A percentile compares a stretch with the other conserved stretches of the same genome.
These are phyloP conservation scores for Platalea minor DNA, from an alignment of 2,797 vertebrate genomes.

Conservation along the genomic window DNA sequence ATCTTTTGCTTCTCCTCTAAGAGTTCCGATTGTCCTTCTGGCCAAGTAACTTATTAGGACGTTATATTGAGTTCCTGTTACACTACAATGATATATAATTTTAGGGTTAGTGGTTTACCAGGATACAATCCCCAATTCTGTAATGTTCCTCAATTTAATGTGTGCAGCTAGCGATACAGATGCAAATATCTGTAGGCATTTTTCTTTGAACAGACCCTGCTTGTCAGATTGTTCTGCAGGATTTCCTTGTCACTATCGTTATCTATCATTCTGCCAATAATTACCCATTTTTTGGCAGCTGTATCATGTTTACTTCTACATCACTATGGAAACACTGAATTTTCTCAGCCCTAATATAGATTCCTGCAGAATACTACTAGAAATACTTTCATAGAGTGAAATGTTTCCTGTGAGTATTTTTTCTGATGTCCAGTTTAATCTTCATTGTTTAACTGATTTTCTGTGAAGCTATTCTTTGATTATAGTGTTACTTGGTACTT, in stretches of 20 bases:
- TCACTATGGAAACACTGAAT: slow-evolving; percentile 57
- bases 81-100: background rate
- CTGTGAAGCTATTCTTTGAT: background rate
- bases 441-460: background rate
- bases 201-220: background rate
- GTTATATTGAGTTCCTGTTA: background rate
- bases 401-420: background rate
- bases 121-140: background rate
- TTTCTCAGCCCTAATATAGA: background rate
- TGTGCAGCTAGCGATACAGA: background rate
- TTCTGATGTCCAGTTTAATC: background rate
- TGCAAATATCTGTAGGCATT: background rate
- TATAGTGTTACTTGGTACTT: background rate
- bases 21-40: background rate
- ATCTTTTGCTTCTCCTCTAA: background rate
- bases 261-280: slow-evolving; percentile 44
- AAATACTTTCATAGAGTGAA: background rate
- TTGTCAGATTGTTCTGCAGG: slow-evolving; percentile 16
- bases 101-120: background rate
- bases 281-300: slow-evolving; percentile 38
- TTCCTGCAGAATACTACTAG: background rate
- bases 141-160: background rate
- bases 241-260: slow-evolving; percentile 33
- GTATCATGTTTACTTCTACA: slow-evolving; percentile 43
- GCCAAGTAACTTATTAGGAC: background rate